Conservation (phyloP, 2,888 invertebrate species). For the Sepiola atlantica region DNA sequence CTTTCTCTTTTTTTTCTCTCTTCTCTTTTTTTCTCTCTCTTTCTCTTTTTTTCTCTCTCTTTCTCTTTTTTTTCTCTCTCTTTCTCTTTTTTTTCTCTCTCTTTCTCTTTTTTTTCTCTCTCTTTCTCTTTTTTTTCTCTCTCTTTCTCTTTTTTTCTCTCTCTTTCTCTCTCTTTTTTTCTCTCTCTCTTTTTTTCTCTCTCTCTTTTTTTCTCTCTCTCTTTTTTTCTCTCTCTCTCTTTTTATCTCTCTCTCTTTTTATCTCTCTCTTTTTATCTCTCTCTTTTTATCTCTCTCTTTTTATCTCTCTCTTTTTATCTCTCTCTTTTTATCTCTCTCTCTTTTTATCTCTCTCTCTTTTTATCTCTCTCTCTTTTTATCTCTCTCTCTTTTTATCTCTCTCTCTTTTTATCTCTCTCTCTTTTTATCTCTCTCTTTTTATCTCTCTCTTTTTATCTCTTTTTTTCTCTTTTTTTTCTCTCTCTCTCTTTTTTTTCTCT, state of each 20-base stretch:
- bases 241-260: not conserved
- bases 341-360: too few species aligned
- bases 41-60: too few species aligned
- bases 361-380: not conserved
- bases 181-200: not conserved
- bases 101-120: too few species aligned
- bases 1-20: too few species aligned
- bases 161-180: too few species aligned
- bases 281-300: not conserved
- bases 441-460: too few species aligned
- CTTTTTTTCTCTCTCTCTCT: not conserved
- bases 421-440: not conserved
- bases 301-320: not conserved
- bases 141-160: not conserved
- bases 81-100: not conserved
- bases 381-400: not conserved
- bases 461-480: not conserved
- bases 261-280: not conserved
- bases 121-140: not conserved
- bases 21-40: not conserved
- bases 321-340: not conserved
- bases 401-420: too few species aligned
- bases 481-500: not conserved
- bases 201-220: not conserved
- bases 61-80: not conserved